Evolutionary conservation across 2,888 invertebrate genomes (phyloP).

Genomic region (Coremacera marginata): DNA sequence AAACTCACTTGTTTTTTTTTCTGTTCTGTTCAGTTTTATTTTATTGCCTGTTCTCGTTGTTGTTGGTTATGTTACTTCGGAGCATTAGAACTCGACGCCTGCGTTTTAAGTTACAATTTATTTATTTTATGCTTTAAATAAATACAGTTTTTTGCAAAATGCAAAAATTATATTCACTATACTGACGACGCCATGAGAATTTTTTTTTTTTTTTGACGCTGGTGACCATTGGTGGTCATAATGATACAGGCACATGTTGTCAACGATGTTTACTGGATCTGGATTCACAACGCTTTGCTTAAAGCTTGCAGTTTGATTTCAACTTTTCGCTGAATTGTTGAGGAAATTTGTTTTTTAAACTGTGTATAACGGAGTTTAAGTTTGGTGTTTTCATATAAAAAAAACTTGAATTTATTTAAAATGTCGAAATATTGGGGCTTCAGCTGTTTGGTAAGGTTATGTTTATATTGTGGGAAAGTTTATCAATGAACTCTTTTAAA

Average conservation of each 20-base stretch:
- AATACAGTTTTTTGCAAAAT: constrained; percentile 23
- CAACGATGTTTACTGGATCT: not conserved
- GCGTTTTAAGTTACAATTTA: constrained; percentile 37
- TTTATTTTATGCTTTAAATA: constrained; percentile 34
- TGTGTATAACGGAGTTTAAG: no score
- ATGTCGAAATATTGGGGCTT: constrained; percentile 29
- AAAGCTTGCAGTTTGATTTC: constrained; percentile 17
- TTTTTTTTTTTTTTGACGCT: not conserved
- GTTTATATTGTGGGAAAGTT: not conserved
- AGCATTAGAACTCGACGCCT: constrained; percentile 42
- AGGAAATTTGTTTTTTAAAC: not conserved
- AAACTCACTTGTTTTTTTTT: no score
- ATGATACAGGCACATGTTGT: not conserved
- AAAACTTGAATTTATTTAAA: not conserved
- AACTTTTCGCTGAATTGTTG: constrained; percentile 12
- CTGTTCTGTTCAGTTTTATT: not conserved
- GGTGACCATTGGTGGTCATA: not conserved
- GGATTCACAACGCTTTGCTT: not conserved
- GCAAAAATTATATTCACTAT: not conserved
- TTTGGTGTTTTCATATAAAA: no score
- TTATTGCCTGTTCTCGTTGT: not conserved
- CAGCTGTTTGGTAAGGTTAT: constrained; percentile 32
- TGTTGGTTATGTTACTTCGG: not conserved
- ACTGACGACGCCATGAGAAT: not conserved
- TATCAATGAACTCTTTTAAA: not conserved